Evolutionary conservation across 2,797 vertebrate species (phyloP), one percentile per base, ranked within the genome.

Genomic region (Liparis tanakae): DNA sequence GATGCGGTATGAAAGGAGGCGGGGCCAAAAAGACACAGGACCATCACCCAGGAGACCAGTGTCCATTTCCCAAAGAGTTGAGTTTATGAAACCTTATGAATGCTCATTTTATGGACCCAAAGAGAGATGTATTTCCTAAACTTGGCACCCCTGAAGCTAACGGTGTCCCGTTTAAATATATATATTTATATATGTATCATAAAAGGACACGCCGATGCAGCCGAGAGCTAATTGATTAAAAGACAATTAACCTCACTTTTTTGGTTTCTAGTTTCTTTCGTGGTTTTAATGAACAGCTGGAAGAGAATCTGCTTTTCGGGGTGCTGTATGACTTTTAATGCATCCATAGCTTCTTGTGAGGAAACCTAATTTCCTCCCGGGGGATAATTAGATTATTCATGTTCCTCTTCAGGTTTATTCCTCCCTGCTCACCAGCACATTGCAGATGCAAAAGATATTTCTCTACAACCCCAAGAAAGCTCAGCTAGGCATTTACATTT

Each of bases 401-500:
- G 68, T 33, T 43, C 14, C 53, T 20, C n/a, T 56, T 62, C 58
- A 55, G 61, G 56, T 15, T 50, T 12, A 5, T 13, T 48, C 55
- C 12, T 66, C 0, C 7, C 30, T 43, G 54, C 14, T 12, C 56
- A 22, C 50, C 44, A 54, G 54, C 70, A 72, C 63, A 48, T 56
- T 56, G 69, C 6, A 75, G 56, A 73, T 7, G 10, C 44, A 72
- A 70, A 67, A 61, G 54, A 82, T 81, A 57, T 46, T 67, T 64
- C 63, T 59, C 70, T 51, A 2, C 17, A 72, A 30, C 25, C 25
- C 25, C 64, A 51, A 0, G 18, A 60, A 53, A 12, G 41, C 50
- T 55, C 22, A 59, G 64, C 25, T 53, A 64, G 77, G 76, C 67
- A 44, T 59, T 74, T 82, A 51, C 54, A 63, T 79, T 80, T 63